These are phyloP conservation scores for Aphelinus atriplicis DNA, from an alignment of 1,140 invertebrate genomes.

Conservation along the genomic window DNA sequence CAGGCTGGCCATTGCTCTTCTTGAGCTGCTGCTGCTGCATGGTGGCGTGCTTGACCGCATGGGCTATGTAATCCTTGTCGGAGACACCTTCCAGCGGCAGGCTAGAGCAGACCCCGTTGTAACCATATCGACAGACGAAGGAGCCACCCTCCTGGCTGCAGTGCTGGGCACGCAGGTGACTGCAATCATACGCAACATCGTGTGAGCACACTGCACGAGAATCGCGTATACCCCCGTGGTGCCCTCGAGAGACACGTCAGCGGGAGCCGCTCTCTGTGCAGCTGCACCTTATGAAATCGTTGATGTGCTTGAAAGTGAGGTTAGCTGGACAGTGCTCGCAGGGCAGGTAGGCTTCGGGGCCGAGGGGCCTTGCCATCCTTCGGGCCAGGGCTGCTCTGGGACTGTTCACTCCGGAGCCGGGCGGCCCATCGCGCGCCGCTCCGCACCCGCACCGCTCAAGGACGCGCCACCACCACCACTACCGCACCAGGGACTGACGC, in stretches of 20 bases:
- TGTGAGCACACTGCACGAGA: too few relatives aligned
- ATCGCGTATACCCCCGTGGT: too few relatives aligned
- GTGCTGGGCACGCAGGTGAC: conserved; percentile 84
- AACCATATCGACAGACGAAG: conserved; percentile 88
- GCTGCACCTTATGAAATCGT: conserved; percentile 61
- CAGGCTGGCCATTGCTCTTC: conserved; percentile 58
- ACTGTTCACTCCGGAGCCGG: conserved; percentile 1
- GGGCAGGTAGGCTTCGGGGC: conserved; percentile 51
- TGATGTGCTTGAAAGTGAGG: conserved; percentile 61
- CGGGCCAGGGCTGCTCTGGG: not conserved
- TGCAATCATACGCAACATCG: conserved; percentile 49
- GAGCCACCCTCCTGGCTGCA: conserved; percentile 89
- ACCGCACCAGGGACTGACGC: not conserved
- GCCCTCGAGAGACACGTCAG: too few relatives aligned
- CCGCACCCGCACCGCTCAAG: not conserved
- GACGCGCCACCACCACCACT: not conserved
- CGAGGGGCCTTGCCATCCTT: conserved; percentile 61
- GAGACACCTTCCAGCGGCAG: conserved; percentile 89
- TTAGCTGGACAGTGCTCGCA: conserved; percentile 62
- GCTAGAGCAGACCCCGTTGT: conserved; percentile 86
- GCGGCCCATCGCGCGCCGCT: too few relatives aligned
- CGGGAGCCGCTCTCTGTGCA: too few relatives aligned
- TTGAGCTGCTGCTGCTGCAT: conserved; percentile 66
- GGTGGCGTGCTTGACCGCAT: conserved; percentile 83
- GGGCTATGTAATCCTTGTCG: conserved; percentile 88